These are phyloP conservation scores for Linnaemya tessellans DNA, from an alignment of 2,888 invertebrate genomes.

Conservation along the genomic window DNA sequence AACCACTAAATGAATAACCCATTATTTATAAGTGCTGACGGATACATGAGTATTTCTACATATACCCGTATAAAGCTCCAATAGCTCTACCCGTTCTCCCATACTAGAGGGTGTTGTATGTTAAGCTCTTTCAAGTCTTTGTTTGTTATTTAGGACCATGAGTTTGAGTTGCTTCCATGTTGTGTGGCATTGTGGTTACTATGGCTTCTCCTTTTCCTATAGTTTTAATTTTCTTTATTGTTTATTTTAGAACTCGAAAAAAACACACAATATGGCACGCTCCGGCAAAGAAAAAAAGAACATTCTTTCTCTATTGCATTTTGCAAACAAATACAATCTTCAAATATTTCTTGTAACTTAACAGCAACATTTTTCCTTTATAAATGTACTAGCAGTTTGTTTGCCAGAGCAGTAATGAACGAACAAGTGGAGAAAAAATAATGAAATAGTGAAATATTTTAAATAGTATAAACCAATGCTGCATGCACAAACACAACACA, in stretches of 20 bases:
- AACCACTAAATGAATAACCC: no score
- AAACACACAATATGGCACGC: slow-evolving; percentile 14
- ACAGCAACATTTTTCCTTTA: slow-evolving; percentile 11
- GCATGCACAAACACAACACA: slow-evolving; percentile 30
- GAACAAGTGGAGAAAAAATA: slow-evolving; percentile 17
- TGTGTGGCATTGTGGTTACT: slow-evolving; percentile 61
- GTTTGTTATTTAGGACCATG: slow-evolving; percentile 18
- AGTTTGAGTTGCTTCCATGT: slow-evolving; percentile 39
- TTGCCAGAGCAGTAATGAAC: slow-evolving; percentile 13
- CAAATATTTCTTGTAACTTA: slow-evolving; percentile 40
- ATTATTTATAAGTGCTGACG: no score
- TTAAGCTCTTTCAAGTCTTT: slow-evolving; percentile 6
- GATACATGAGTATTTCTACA: background rate
- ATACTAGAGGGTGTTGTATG: background rate
- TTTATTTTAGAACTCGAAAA: slow-evolving; percentile 37
- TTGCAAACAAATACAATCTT: slow-evolving; percentile 48
- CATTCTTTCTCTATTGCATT: slow-evolving; percentile 24
- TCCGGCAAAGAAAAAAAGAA: slow-evolving; percentile 15
- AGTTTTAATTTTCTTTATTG: slow-evolving; percentile 23
- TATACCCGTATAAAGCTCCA: background rate
- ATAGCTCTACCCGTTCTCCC: background rate
- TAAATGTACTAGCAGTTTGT: slow-evolving; percentile 8
- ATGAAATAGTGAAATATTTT: slow-evolving; percentile 50
- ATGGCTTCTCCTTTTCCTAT: slow-evolving; percentile 36
- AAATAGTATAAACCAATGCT: slow-evolving; percentile 58